These are phyloP conservation scores for Heteronetta atricapilla DNA, from an alignment of 2,113 vertebrate genomes.

Conservation along the genomic window DNA sequence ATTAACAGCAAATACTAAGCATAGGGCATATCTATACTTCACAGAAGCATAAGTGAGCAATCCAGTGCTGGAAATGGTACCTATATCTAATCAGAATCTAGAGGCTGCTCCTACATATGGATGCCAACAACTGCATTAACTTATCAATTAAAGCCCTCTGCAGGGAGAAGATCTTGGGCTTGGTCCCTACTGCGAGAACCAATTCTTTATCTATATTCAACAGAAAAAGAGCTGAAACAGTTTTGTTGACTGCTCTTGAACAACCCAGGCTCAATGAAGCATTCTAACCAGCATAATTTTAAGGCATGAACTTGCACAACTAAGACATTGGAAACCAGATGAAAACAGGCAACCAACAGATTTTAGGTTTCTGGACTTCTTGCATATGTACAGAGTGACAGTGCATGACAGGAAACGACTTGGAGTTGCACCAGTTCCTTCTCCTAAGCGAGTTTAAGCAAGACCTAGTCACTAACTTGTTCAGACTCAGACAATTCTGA, in stretches of 20 bases:
- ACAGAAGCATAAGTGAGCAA: neutral
- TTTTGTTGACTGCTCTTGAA: constrained; percentile 12
- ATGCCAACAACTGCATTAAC: constrained; percentile 54
- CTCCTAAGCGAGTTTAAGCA: neutral
- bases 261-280: neutral
- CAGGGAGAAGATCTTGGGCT: neutral
- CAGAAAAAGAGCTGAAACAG: neutral
- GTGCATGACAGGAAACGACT: neutral
- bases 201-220: neutral
- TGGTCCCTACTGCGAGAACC: neutral
- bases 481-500: neutral
- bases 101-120: neutral
- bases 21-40: neutral
- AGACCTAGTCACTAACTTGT: neutral
- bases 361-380: neutral
- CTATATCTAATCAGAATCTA: neutral
- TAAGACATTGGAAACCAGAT: neutral
- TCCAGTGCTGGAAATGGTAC: neutral
- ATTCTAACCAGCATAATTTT: neutral
- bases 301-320: neutral
- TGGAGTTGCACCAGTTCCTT: neutral
- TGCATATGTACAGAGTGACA: neutral
- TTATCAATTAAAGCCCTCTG: constrained; percentile 32
- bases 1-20: neutral
- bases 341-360: neutral